A percentile compares a stretch with the other conserved stretches of the same genome.
These are phyloP conservation scores for Sinohyriopsis cumingii DNA, from an alignment of 2,888 invertebrate species.

Conservation along the genomic window DNA sequence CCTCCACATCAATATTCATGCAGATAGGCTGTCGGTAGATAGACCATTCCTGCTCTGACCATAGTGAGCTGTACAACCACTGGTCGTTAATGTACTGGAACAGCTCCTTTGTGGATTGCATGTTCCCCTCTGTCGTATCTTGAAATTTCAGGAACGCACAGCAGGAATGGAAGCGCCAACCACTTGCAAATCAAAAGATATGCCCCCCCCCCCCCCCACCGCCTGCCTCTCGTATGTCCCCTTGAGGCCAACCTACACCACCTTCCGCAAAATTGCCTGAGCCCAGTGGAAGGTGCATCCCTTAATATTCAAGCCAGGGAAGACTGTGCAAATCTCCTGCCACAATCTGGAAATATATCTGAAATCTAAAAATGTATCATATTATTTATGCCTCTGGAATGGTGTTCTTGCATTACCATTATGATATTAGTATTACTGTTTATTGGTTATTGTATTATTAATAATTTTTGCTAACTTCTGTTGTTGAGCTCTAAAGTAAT, in stretches of 20 bases:
- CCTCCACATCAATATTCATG: conserved; percentile 21
- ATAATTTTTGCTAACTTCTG: too few species aligned
- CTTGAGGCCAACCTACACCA: conserved; percentile 10
- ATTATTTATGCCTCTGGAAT: neutral
- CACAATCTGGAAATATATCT: conserved; percentile 12
- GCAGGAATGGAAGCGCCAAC: conserved; percentile 19
- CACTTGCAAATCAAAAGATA: conserved; percentile 10
- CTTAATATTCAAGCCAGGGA: conserved; percentile 4
- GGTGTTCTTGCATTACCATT: too few species aligned
- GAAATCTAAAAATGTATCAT: neutral
- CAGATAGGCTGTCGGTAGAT: conserved; percentile 10
- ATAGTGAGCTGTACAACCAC: conserved; percentile 5
- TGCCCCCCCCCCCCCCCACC: conserved; percentile 1
- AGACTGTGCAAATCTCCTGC: conserved; percentile 13
- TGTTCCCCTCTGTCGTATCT: neutral
- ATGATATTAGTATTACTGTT: too few species aligned
- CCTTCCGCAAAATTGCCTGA: conserved; percentile 15
- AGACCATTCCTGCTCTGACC: conserved; percentile 9
- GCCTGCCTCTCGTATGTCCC: conserved; percentile 13
- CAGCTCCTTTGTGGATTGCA: neutral
- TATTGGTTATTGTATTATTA: too few species aligned
- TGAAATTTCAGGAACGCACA: conserved; percentile 16
- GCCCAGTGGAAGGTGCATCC: conserved; percentile 24
- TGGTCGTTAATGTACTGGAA: conserved; percentile 6
- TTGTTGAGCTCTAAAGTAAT: too few species aligned